A percentile compares a stretch with the other conserved stretches of the same genome.
These are phyloP conservation scores for Platysternon megacephalum DNA, from an alignment of 2,113 vertebrate species.

Conservation along the genomic window DNA sequence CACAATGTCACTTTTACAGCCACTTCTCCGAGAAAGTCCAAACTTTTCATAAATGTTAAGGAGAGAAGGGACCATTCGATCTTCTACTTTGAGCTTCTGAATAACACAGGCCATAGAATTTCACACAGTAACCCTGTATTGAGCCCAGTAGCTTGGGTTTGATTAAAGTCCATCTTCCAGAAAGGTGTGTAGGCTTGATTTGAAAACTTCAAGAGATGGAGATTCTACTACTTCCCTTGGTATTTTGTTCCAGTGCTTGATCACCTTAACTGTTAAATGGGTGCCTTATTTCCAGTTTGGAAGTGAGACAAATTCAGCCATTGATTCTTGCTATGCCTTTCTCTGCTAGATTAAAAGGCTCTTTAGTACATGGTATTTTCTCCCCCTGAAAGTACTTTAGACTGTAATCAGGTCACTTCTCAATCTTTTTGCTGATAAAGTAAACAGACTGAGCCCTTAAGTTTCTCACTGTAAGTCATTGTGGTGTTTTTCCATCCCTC, in stretches of 20 bases:
- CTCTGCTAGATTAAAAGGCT: neutral
- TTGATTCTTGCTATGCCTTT: neutral
- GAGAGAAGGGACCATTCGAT: neutral
- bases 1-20: too few species aligned
- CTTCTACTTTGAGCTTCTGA: neutral
- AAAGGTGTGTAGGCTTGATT: neutral
- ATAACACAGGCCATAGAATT: neutral
- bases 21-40: too few species aligned
- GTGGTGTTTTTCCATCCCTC: neutral
- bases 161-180: neutral
- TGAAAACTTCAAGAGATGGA: too few species aligned
- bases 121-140: neutral
- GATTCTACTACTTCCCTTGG: too few species aligned
- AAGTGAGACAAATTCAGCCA: neutral
- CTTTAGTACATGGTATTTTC: neutral
- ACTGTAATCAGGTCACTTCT: neutral
- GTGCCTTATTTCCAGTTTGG: too few species aligned
- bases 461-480: neutral
- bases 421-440: neutral
- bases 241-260: too few species aligned
- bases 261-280: too few species aligned
- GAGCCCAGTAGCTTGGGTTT: neutral
- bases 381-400: neutral
- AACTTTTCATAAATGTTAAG: neutral
- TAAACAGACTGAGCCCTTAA: neutral